phyloP scores from a whole-genome alignment of 2,113 vertebrate species.

The Carassius auratus region DNA sequence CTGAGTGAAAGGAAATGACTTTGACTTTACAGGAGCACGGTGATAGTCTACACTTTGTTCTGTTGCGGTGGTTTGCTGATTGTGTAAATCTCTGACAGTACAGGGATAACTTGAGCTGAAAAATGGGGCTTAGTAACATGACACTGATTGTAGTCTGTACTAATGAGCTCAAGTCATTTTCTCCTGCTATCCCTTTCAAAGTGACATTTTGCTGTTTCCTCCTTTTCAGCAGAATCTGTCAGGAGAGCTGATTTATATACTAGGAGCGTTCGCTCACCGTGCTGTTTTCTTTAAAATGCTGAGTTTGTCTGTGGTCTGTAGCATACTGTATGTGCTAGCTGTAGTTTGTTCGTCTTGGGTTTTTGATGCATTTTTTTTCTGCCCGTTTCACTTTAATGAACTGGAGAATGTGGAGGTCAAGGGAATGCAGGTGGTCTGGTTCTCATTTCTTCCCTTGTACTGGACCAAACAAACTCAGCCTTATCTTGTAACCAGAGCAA shows the following conservation, averaged over 20 bases:
- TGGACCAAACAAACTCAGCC: slow-evolving; percentile 35
- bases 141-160: slow-evolving; percentile 38
- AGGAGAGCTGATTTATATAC: slow-evolving; percentile 42
- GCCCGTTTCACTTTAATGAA: slow-evolving; percentile 16
- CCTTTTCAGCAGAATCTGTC: slow-evolving; percentile 37
- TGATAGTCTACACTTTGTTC: slow-evolving; percentile 22
- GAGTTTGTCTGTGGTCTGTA: slow-evolving; percentile 38
- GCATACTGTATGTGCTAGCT: slow-evolving; percentile 13
- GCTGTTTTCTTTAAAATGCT: slow-evolving; percentile 43
- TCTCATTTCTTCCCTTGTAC: slow-evolving; percentile 21
- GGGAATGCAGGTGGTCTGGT: slow-evolving; percentile 14
- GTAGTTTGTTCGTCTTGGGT: slow-evolving; percentile 7
- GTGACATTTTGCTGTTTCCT: slow-evolving; percentile 31
- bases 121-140: slow-evolving; percentile 4
- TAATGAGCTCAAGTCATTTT: slow-evolving; percentile 33
- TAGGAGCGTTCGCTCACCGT: slow-evolving; percentile 3
- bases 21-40: neutral
- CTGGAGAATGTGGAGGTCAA: slow-evolving; percentile 13
- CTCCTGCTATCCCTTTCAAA: slow-evolving; percentile 28
- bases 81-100: slow-evolving; percentile 28
- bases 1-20: neutral
- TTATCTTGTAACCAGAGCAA: slow-evolving; percentile 40
- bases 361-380: slow-evolving; percentile 42
- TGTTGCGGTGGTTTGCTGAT: neutral
- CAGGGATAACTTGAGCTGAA: neutral